Base-by-base conservation (phyloP, 2,797 vertebrate species). In the Erpetoichthys calabaricus region DNA sequence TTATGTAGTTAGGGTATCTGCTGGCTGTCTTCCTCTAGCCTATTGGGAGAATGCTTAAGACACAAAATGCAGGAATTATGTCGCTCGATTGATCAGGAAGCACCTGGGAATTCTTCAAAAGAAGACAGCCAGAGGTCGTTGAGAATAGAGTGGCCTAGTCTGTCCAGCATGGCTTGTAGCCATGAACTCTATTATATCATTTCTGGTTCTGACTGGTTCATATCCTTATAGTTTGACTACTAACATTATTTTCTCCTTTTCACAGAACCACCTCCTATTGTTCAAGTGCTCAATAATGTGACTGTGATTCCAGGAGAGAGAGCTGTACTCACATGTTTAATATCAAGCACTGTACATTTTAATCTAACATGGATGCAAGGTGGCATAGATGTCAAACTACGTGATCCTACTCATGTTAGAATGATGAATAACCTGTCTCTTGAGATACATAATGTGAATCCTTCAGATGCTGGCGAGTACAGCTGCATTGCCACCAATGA, bases 281-380 rank as follows among this genome's bases (percentile, higher is more conserved):
- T 98, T 62, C 83, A 82, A 43, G 77, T 77, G 5, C 79, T 82
- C 2, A 68, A 64, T 1, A 98, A 98, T 0, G 68, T 89, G 1
- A 90, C 94, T 0, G 81, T 64, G 42, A 58, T 73, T 47, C 88
- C 88, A 0, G 89, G 91, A 44, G 77, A 82, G 5, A 71, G 3
- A 4, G 88, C 86, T 0, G 43, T 92, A 59, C 78, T 99, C 67
- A 86, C 83, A 3, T 99, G 96, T 72, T 62, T 86, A 0, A 80
- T 87, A 3, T 57, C 75, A 59, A 97, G 96, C 65, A 83, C 86
- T 0, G 89, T 91, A 49, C 76, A 0, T 60, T 94, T 91, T 75
- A 98, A 97, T 72, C 83, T 98, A 45, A 93, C 89, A 43, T 99
- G 96, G 96, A 76, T 85, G 62, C 82, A 79, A 46, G 82, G 79